A percentile compares a stretch with the other conserved stretches of the same genome.
Evolutionary conservation across 1,140 invertebrate species (phyloP).

Genomic region (Cepaea nemoralis): DNA sequence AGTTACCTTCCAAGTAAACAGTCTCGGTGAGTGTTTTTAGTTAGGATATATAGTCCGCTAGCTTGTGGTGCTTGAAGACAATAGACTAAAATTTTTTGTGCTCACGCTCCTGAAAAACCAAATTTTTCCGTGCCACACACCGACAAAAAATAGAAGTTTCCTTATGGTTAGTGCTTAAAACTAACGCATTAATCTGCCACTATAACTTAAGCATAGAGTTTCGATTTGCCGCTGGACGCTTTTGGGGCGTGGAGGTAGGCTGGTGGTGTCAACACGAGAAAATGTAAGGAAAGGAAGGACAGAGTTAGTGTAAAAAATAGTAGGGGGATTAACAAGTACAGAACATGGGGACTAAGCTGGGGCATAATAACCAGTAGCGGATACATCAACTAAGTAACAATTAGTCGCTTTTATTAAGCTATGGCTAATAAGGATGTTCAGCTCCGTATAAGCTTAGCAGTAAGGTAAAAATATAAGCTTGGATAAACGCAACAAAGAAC

Average conservation of each 20-base stretch:
- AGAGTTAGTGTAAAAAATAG: too few relatives aligned
- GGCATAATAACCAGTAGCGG: too few relatives aligned
- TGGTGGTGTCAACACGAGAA: too few relatives aligned
- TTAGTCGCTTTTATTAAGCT: neutral
- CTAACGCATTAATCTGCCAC: neutral
- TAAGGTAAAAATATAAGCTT: constrained; percentile 38
- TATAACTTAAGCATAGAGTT: neutral
- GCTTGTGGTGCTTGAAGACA: neutral
- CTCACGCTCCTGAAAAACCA: constrained; percentile 6
- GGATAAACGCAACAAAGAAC: constrained; percentile 17
- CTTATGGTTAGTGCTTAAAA: too few relatives aligned
- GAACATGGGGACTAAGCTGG: too few relatives aligned
- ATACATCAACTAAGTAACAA: neutral
- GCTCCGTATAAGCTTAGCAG: neutral
- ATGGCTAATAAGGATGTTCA: constrained; percentile 9
- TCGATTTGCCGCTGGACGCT: too few relatives aligned
- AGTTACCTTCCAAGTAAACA: neutral
- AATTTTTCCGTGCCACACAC: constrained; percentile 25
- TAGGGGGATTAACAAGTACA: too few relatives aligned
- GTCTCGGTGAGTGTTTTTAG: neutral
- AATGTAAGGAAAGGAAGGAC: too few relatives aligned
- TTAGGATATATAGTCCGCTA: neutral
- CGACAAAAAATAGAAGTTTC: neutral
- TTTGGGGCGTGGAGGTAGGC: too few relatives aligned
- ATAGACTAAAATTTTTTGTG: neutral